A percentile compares a stretch with the other conserved stretches of the same genome.
Evolutionary conservation across 2,113 vertebrate genomes (phyloP).

Genomic region (Brachionichthys hirsutus): DNA sequence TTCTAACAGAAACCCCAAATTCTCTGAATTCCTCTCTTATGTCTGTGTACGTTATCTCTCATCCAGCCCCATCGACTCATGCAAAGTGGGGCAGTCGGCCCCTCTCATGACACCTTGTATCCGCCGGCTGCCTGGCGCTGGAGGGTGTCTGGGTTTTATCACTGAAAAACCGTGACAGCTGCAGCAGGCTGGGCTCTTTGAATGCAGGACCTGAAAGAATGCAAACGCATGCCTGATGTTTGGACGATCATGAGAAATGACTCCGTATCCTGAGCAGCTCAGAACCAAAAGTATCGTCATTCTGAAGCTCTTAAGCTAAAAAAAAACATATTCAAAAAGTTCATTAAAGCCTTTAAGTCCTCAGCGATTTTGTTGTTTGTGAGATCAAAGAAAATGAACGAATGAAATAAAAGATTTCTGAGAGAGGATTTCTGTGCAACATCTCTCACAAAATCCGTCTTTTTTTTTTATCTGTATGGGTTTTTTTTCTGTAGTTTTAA

Average conservation of each 20-base stretch:
- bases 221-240: too few species aligned
- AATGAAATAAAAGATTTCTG: too few species aligned
- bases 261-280: too few species aligned
- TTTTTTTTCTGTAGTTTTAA: background rate
- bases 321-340: too few species aligned
- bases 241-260: too few species aligned
- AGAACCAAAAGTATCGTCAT: too few species aligned
- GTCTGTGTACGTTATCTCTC: conserved; percentile 20
- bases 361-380: too few species aligned
- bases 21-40: conserved; percentile 15
- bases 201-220: too few species aligned
- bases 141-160: conserved; percentile 48
- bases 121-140: conserved; percentile 30
- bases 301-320: too few species aligned
- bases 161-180: conserved; percentile 20
- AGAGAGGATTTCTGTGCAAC: too few species aligned
- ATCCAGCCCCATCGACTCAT: conserved; percentile 5
- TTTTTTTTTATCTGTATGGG: background rate
- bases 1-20: conserved; percentile 6
- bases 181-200: conserved; percentile 2
- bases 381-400: too few species aligned
- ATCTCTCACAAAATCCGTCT: background rate
- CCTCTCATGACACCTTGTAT: conserved; percentile 39
- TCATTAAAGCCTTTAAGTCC: too few species aligned
- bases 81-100: conserved; percentile 24